These are phyloP conservation scores for Carcinoscorpius rotundicauda DNA, from an alignment of 1,140 invertebrate genomes.

Conservation along the genomic window DNA sequence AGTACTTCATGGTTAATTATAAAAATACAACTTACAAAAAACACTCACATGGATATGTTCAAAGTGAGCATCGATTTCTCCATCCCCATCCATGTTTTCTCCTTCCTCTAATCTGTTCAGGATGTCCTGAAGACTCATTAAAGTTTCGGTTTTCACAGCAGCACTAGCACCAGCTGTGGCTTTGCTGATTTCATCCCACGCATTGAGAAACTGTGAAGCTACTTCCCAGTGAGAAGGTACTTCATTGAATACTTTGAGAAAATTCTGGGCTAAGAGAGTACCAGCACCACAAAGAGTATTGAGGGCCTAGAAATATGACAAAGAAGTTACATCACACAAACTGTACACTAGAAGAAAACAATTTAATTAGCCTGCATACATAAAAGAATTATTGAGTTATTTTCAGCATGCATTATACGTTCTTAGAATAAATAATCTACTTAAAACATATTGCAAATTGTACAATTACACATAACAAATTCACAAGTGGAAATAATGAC, in stretches of 20 bases:
- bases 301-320: slow-evolving; percentile 10
- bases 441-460: not conserved
- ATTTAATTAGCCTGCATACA: not conserved
- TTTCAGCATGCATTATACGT: not conserved
- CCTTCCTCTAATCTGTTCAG: slow-evolving; percentile 19
- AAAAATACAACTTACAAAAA: too few species aligned
- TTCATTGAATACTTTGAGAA: slow-evolving; percentile 13
- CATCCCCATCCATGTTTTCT: too few species aligned
- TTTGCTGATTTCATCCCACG: slow-evolving; percentile 21
- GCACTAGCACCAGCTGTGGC: slow-evolving; percentile 22
- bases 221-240: slow-evolving; percentile 13
- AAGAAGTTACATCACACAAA: slow-evolving; percentile 1
- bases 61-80: too few species aligned
- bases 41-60: too few species aligned
- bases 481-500: not conserved
- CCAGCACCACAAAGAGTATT: slow-evolving; percentile 19
- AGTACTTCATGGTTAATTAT: too few species aligned
- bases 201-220: slow-evolving; percentile 14
- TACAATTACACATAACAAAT: not conserved
- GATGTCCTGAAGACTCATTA: slow-evolving; percentile 22
- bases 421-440: not conserved
- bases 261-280: slow-evolving; percentile 12
- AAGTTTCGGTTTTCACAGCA: slow-evolving; percentile 23
- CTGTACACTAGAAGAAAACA: not conserved
- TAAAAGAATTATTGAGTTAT: not conserved